Evolutionary conservation across 1,140 invertebrate species (phyloP).

Genomic region (Solenopsis invicta): DNA sequence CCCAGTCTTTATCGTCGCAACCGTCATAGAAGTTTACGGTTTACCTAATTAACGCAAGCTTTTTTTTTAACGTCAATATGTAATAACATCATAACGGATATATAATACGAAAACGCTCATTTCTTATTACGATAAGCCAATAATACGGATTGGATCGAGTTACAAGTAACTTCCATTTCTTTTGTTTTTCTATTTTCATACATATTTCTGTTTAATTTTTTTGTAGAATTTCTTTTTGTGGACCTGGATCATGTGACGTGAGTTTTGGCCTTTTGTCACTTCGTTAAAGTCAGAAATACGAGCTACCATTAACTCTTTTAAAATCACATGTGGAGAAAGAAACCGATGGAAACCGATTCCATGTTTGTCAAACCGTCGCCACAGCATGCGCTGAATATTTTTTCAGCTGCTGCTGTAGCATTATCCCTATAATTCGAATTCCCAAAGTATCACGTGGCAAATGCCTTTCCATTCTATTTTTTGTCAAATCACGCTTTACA

Average conservation of each 20-base stretch:
- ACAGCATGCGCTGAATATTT: not conserved
- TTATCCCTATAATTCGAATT: not conserved
- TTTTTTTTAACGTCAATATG: slow-evolving; percentile 4
- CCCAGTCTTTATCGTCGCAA: slow-evolving; percentile 39
- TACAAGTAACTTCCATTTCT: not conserved
- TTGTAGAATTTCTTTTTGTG: not conserved
- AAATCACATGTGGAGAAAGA: not conserved
- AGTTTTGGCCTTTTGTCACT: not conserved
- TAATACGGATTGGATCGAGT: not conserved
- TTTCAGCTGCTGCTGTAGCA: not conserved
- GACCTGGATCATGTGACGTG: not conserved
- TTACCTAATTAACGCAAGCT: not conserved
- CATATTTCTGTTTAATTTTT: not conserved
- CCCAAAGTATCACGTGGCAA: not conserved
- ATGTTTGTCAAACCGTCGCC: not conserved
- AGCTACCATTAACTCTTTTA: not conserved
- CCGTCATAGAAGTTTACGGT: slow-evolving; percentile 5
- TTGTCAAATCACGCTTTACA: not conserved
- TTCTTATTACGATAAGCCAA: slow-evolving; percentile 13
- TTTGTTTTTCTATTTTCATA: not conserved
- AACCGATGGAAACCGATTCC: not conserved
- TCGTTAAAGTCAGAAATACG: not conserved
- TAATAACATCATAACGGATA: slow-evolving; percentile 24
- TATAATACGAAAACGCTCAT: slow-evolving; percentile 29
- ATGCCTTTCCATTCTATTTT: not conserved